Percentiles rank a stretch among this genome's conserved stretches.
These are phyloP conservation scores for Onychomys arenicola DNA, from an alignment of 2,797 vertebrate species.

Conservation along the genomic window DNA sequence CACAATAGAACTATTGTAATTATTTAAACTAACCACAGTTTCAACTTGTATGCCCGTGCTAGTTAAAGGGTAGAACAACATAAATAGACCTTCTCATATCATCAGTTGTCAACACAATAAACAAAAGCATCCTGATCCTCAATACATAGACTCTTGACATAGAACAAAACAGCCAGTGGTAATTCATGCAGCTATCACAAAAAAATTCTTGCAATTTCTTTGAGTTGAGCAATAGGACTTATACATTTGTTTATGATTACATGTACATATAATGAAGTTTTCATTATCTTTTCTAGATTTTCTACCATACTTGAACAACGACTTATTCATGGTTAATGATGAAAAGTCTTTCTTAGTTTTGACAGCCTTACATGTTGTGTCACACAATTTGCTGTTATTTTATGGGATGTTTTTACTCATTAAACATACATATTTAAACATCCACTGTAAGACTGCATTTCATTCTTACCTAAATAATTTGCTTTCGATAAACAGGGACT, in stretches of 20 bases:
- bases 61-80: background rate
- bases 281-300: background rate
- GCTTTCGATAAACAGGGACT: background rate
- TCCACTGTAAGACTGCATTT: background rate
- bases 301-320: background rate
- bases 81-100: background rate
- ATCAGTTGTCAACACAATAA: background rate
- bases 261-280: background rate
- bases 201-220: background rate
- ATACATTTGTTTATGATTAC: background rate
- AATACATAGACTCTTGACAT: background rate
- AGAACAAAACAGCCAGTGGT: background rate
- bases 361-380: background rate
- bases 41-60: background rate
- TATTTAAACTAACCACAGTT: background rate
- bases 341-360: background rate
- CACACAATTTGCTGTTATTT: background rate
- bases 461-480: background rate
- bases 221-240: background rate
- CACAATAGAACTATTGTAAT: background rate
- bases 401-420: background rate
- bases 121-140: too few species aligned
- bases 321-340: background rate
- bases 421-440: background rate
- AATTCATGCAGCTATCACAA: background rate